Percentiles rank a stretch among this genome's conserved stretches.
These are phyloP conservation scores for Ursus arctos DNA, from an alignment of 2,113 vertebrate species.

Conservation along the genomic window DNA sequence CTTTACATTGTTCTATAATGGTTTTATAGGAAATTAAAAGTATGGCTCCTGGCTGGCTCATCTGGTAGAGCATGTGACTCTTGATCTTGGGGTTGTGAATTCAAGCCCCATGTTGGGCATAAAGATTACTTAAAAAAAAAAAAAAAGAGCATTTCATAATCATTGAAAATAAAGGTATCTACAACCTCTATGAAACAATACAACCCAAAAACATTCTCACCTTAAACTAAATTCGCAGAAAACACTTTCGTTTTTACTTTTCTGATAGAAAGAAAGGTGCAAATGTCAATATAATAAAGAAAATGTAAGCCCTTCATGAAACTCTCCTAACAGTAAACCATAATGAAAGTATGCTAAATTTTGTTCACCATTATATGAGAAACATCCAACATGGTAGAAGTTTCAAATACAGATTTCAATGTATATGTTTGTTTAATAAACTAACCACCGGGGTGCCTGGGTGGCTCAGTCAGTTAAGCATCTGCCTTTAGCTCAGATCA, in stretches of 20 bases:
- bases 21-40: constrained; percentile 53
- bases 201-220: constrained; percentile 22
- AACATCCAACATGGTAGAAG: not conserved
- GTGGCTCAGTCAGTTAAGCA: not conserved
- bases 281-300: not conserved
- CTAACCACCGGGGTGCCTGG: not conserved
- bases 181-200: constrained; percentile 41
- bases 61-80: not conserved
- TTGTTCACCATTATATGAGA: not conserved
- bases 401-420: not conserved
- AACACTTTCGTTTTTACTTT: constrained; percentile 49
- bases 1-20: not conserved
- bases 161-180: constrained; percentile 38
- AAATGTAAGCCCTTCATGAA: constrained; percentile 27
- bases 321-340: not conserved
- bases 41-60: not conserved
- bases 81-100: not conserved
- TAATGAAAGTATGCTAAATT: not conserved
- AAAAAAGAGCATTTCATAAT: constrained; percentile 31
- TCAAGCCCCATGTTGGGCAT: not conserved
- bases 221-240: constrained; percentile 40
- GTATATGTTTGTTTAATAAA: not conserved
- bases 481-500: not conserved
- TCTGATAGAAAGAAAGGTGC: not conserved
- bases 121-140: not conserved